Evolutionary conservation across 92 coral and sea anemone genomes (phyloP).

Genomic region (Palythoa caribaeorum): DNA sequence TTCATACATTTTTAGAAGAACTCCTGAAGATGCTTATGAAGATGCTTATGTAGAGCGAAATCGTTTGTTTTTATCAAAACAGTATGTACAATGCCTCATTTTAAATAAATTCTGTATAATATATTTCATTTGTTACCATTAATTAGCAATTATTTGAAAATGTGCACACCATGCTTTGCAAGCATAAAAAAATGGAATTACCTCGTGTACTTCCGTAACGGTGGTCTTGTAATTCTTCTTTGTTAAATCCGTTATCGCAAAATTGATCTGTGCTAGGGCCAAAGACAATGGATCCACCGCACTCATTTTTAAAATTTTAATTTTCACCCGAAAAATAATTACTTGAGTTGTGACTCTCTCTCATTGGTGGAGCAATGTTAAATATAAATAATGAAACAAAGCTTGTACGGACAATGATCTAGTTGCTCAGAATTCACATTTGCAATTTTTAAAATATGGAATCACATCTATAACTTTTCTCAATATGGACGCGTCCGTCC

Average conservation of each 20-base stretch:
- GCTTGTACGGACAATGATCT: background rate
- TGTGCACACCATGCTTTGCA: background rate
- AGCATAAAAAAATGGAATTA: conserved; percentile 15
- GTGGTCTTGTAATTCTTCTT: conserved; percentile 96
- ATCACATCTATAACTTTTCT: background rate
- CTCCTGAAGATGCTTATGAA: no score
- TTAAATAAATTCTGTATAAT: no score
- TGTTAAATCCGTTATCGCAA: conserved; percentile 91
- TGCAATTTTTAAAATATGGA: background rate
- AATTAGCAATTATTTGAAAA: background rate
- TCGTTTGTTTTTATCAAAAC: no score
- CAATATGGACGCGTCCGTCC: conserved; percentile 25
- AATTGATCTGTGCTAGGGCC: conserved; percentile 93
- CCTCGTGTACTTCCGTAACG: conserved; percentile 92
- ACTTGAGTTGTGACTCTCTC: background rate
- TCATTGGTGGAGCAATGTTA: conserved; percentile 3
- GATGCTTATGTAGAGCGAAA: no score
- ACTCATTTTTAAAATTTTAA: conserved; percentile 57
- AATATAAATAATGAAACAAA: background rate
- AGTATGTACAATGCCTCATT: no score
- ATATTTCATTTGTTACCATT: background rate
- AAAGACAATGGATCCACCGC: conserved; percentile 93
- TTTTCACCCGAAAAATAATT: background rate
- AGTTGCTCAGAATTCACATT: background rate
- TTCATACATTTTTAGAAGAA: no score